Evolutionary conservation across 2,888 invertebrate genomes (phyloP), one percentile per base, ranked within the genome.

Genomic region (Ditylenchus weischeri): DNA sequence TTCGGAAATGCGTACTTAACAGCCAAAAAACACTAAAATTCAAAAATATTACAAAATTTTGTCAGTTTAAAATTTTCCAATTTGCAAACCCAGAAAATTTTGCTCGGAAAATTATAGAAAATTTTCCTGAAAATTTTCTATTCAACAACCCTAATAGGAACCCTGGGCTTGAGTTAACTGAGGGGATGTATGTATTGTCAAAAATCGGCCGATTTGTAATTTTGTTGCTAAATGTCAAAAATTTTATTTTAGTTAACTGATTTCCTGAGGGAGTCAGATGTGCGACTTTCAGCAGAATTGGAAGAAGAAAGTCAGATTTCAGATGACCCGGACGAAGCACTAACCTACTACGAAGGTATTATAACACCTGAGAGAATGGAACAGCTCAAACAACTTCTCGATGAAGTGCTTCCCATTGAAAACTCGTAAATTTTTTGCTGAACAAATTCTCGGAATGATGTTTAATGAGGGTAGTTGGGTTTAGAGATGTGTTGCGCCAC

Each of bases 241-340:
- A 48, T 36, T 29, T 61, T 29, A 13, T 23, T 68, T 60, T n/a
- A 68, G 68, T 18, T 47, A 2, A 19, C 48, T 18, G 60, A 51
- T 35, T 68, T 65, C 50, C 21, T 68, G 21, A 21, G 57, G 35
- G 66, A 68, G 59, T 68, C 68, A 15, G 68, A 68, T 47, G 38
- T 36, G 13, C 64, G 64, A 38, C 35, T 57, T 23, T 57, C 64
- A 15, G 49, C 21, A 11, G 68, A 68, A 48, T 15, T 58, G 6
- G 68, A 68, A 54, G 49, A 68, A 23, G 49, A 64, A 50, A 21
- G 29, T 13, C 47, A 47, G 36, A 3, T n/a, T n/a, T 11, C 62
- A n/a, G 67, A 67, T 8, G 65, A 67, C 36, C 66, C 62, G 8
- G 57, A 63, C 1, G 35, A 49, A 29, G 36, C 49, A 11, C 49